Percentiles rank a stretch among this genome's conserved stretches.
These are phyloP conservation scores for Phania funesta DNA, from an alignment of 2,888 invertebrate species.

Conservation along the genomic window DNA sequence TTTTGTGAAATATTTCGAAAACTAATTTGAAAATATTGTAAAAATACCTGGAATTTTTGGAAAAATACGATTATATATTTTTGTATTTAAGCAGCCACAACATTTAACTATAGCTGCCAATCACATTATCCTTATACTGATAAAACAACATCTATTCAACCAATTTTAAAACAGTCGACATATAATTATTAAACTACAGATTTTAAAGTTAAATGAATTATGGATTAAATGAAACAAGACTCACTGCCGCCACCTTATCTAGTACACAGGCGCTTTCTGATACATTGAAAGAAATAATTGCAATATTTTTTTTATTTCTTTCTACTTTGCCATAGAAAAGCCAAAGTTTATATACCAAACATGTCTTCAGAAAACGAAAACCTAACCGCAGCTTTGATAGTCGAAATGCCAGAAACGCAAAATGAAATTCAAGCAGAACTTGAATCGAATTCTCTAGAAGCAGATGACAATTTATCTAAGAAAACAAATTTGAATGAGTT, in stretches of 20 bases:
- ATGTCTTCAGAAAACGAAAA: slow-evolving; percentile 53
- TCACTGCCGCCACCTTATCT: slow-evolving; percentile 58
- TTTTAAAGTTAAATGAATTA: neutral
- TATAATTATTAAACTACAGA: neutral
- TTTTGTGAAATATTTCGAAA: no score
- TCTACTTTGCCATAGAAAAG: slow-evolving; percentile 40
- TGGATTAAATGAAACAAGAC: slow-evolving; percentile 9
- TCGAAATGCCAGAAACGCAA: slow-evolving; percentile 66
- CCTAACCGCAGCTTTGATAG: slow-evolving; percentile 56
- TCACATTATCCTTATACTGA: slow-evolving; percentile 65
- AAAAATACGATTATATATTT: no score
- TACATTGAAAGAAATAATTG: slow-evolving; percentile 43
- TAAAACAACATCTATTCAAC: neutral
- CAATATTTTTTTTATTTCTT: slow-evolving; percentile 51
- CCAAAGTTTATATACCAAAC: slow-evolving; percentile 2
- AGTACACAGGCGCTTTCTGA: slow-evolving; percentile 29
- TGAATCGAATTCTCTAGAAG: neutral
- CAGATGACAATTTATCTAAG: neutral
- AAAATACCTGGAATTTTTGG: no score
- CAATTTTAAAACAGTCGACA: neutral
- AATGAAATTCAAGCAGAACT: slow-evolving; percentile 63
- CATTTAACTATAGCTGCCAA: slow-evolving; percentile 65
- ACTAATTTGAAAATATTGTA: no score
- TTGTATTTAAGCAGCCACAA: slow-evolving; percentile 53
- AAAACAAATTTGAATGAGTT: slow-evolving; percentile 41